Percentiles rank a stretch among this genome's conserved stretches.
Evolutionary conservation across 2,888 invertebrate genomes (phyloP).

Genomic region (Galerucella nymphaeae): DNA sequence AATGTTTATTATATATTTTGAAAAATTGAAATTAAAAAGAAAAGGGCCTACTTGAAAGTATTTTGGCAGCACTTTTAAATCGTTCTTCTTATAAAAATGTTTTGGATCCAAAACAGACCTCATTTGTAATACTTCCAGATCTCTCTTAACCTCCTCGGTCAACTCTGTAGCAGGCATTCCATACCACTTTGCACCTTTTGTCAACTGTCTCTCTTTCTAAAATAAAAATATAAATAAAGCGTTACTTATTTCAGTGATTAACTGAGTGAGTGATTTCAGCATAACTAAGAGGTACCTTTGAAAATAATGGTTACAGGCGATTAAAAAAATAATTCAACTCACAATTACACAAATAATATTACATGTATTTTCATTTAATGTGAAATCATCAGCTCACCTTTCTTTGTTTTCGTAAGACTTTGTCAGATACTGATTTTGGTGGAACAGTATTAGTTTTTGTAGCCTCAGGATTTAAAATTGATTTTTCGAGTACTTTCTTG

Average conservation of each 20-base stretch:
- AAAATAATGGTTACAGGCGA: too few relatives aligned
- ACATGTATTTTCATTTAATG: too few relatives aligned
- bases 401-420: slow-evolving; percentile 69
- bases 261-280: background rate
- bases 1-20: too few relatives aligned
- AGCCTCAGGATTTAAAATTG: slow-evolving; percentile 73
- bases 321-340: too few relatives aligned
- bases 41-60: slow-evolving; percentile 82
- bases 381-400: slow-evolving; percentile 63
- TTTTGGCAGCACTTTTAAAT: slow-evolving; percentile 87
- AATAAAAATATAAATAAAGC: slow-evolving; percentile 42
- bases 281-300: too few relatives aligned
- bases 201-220: slow-evolving; percentile 79
- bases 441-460: slow-evolving; percentile 74
- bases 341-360: too few relatives aligned
- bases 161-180: slow-evolving; percentile 89
- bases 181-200: slow-evolving; percentile 91
- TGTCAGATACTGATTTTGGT: slow-evolving; percentile 70
- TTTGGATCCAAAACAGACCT: slow-evolving; percentile 91
- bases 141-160: slow-evolving; percentile 88
- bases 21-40: background rate
- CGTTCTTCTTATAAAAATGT: slow-evolving; percentile 94
- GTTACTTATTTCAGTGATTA: background rate
- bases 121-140: slow-evolving; percentile 92
- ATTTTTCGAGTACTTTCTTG: slow-evolving; percentile 72